Evolutionary conservation across 2,888 invertebrate genomes (phyloP).

Genomic region (Dromius quadrimaculatus): DNA sequence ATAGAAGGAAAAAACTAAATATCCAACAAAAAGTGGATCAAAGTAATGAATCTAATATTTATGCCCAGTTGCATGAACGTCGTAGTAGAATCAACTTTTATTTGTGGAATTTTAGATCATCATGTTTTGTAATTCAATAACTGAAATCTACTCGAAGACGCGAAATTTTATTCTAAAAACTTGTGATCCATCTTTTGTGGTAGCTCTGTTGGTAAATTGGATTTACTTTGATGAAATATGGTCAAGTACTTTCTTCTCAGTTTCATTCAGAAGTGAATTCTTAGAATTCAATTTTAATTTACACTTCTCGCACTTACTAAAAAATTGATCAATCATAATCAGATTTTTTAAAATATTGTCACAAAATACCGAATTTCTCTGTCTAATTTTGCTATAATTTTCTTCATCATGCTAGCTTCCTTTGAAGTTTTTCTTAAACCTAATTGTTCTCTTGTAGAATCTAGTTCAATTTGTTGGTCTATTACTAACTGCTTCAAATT

Average conservation of each 20-base stretch:
- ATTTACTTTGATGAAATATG: constrained; percentile 17
- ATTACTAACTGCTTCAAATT: constrained; percentile 52
- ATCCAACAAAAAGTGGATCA: too few species aligned
- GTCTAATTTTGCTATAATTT: constrained; percentile 61
- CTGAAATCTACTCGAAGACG: too few species aligned
- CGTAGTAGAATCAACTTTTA: too few species aligned
- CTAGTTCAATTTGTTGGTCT: constrained; percentile 44
- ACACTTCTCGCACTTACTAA: constrained; percentile 1
- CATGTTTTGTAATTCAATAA: too few species aligned
- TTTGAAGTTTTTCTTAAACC: constrained; percentile 53
- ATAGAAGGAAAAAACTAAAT: too few species aligned
- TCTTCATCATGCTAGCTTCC: constrained; percentile 58
- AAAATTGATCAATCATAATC: neutral
- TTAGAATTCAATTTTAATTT: constrained; percentile 4
- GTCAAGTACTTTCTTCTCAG: constrained; percentile 50
- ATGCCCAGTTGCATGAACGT: too few species aligned
- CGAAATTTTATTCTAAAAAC: too few species aligned
- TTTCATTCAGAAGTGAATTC: constrained; percentile 36
- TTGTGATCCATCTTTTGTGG: too few species aligned
- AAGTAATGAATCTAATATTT: too few species aligned
- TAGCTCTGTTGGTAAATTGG: too few species aligned
- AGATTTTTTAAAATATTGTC: constrained; percentile 1
- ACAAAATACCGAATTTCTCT: constrained; percentile 56
- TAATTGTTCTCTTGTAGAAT: constrained; percentile 42
- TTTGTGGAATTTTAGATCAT: too few species aligned